A percentile compares a stretch with the other conserved stretches of the same genome.
Evolutionary conservation across 2,888 invertebrate genomes (phyloP).

Genomic region (Caenorhabditis panamensis): DNA sequence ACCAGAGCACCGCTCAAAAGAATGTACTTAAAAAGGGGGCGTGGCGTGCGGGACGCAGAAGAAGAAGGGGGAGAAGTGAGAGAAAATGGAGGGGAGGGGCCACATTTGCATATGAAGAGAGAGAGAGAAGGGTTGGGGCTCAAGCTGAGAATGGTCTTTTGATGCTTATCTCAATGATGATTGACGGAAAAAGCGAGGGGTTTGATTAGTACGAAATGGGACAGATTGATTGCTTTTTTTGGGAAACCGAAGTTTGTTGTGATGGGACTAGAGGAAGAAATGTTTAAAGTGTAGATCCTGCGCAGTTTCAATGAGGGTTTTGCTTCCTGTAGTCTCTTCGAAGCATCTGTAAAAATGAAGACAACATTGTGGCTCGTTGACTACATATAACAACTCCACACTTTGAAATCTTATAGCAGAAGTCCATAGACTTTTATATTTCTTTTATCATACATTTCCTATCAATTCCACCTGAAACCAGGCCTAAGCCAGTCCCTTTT

Average conservation of each 20-base stretch:
- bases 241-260: too few species aligned
- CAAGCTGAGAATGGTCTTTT: constrained; percentile 9
- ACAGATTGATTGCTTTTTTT: background rate
- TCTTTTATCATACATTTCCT: too few species aligned
- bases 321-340: too few species aligned
- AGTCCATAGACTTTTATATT: too few species aligned
- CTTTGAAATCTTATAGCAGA: too few species aligned
- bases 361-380: too few species aligned
- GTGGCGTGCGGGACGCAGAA: constrained; percentile 22
- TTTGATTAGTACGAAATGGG: constrained; percentile 3
- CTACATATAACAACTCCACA: too few species aligned
- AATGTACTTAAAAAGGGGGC: constrained; percentile 51
- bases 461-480: too few species aligned
- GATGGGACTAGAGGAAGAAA: too few species aligned
- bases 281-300: too few species aligned
- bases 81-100: background rate
- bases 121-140: constrained; percentile 1
- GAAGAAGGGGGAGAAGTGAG: background rate
- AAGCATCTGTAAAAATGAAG: too few species aligned
- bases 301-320: too few species aligned
- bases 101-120: constrained; percentile 23
- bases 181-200: constrained; percentile 5
- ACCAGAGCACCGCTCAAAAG: background rate
- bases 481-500: background rate
- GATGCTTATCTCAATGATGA: constrained; percentile 39